Percentiles rank a stretch among this genome's conserved stretches.
Evolutionary conservation across 2,888 invertebrate species (phyloP).

Genomic region (Mythimna ferrago): DNA sequence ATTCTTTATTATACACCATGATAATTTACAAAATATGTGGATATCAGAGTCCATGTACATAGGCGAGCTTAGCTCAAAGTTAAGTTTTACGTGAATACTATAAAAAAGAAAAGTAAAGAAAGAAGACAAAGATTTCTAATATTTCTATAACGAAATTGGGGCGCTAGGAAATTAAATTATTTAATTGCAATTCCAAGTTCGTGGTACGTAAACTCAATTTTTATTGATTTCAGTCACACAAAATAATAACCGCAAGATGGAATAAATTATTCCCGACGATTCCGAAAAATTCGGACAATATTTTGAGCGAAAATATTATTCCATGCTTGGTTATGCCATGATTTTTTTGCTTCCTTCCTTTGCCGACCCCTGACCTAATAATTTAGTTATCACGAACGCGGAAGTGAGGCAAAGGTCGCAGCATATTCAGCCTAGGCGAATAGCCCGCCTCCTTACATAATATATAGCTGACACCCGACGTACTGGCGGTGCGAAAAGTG

Average conservation of each 20-base stretch:
- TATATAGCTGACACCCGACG: conserved; percentile 52
- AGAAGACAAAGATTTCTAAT: too few relatives aligned
- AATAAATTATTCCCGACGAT: conserved; percentile 24
- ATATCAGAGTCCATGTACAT: too few relatives aligned
- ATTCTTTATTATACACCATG: too few relatives aligned
- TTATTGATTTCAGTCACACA: not conserved
- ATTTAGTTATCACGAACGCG: conserved; percentile 60
- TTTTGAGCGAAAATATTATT: conserved; percentile 31
- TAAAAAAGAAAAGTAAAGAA: too few relatives aligned
- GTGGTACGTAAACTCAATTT: too few relatives aligned
- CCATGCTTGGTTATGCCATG: conserved; percentile 16
- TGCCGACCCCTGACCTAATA: conserved; percentile 50
- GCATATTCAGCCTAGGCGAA: conserved; percentile 51
- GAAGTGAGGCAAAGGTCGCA: conserved; percentile 55
- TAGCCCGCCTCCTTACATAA: conserved; percentile 54
- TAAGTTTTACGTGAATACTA: too few relatives aligned
- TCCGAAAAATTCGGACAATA: conserved; percentile 5
- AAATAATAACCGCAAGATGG: conserved; percentile 1
- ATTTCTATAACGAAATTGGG: too few relatives aligned
- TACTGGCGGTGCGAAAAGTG: conserved; percentile 28
- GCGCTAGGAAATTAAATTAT: too few relatives aligned
- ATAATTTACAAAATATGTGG: too few relatives aligned
- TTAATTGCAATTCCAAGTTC: not conserved
- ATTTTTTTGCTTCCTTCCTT: conserved; percentile 42
- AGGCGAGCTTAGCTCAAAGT: too few relatives aligned